A percentile compares a stretch with the other conserved stretches of the same genome.
Evolutionary conservation across 2,888 invertebrate genomes (phyloP).

Genomic region (Plebejus anna): DNA sequence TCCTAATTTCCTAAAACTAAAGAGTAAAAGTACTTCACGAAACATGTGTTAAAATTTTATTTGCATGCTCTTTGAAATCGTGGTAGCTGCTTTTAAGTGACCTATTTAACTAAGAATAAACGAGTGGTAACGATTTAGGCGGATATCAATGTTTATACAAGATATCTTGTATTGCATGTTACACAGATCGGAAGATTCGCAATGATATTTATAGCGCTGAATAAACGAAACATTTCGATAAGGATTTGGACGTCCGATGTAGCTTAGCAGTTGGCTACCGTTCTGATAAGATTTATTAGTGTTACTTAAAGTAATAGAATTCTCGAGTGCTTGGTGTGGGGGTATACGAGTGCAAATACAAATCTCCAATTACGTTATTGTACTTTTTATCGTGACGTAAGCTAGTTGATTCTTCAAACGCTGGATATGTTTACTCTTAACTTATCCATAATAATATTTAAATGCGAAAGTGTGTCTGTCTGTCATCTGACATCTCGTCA

Average conservation of each 20-base stretch:
- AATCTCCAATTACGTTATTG: neutral
- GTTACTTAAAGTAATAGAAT: conserved; percentile 11
- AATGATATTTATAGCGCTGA: conserved; percentile 24
- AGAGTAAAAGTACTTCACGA: neutral
- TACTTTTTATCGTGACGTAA: neutral
- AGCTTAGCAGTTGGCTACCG: conserved; percentile 15
- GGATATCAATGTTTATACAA: conserved; percentile 23
- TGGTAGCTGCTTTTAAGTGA: neutral
- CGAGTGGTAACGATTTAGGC: conserved; percentile 10
- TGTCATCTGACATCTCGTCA: neutral
- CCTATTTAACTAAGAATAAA: conserved; percentile 13
- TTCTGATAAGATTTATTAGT: conserved; percentile 25
- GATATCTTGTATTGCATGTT: conserved; percentile 10
- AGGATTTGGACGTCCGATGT: conserved; percentile 24
- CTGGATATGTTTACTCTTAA: too few species aligned
- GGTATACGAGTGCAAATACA: neutral
- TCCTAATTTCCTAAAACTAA: neutral
- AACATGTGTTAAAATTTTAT: conserved; percentile 4
- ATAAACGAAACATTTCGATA: conserved; percentile 25
- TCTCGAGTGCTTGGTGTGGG: conserved; percentile 7
- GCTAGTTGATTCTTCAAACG: neutral
- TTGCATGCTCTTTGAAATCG: neutral
- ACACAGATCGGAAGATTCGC: conserved; percentile 12
- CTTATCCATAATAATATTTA: neutral
- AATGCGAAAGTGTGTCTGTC: neutral